Percentiles rank a stretch among this genome's conserved stretches.
Conservation (phyloP, 2,113 vertebrate genomes). For the Lasiurus borealis region DNA sequence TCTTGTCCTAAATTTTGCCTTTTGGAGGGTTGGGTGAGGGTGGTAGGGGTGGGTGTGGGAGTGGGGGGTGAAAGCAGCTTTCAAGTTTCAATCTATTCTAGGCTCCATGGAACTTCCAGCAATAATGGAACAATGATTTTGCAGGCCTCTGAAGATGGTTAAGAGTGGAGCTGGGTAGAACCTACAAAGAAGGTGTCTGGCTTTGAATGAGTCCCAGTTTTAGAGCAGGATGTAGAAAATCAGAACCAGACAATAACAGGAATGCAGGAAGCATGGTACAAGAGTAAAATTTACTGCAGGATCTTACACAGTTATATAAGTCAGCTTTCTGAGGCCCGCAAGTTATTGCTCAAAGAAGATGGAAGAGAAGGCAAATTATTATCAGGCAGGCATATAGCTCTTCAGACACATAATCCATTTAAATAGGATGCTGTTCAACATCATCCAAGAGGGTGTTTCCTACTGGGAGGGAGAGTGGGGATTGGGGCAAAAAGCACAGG, state of each 20-base stretch:
- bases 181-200: background rate
- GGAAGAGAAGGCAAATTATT: conserved; percentile 64
- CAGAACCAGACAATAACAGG: conserved; percentile 70
- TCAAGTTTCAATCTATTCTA: background rate
- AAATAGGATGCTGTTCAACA: conserved; percentile 30
- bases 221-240: conserved; percentile 70
- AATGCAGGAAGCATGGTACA: conserved; percentile 46
- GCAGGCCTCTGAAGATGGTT: conserved; percentile 39
- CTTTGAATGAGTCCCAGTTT: conserved; percentile 48
- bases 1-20: conserved; percentile 66
- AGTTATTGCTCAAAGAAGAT: conserved; percentile 56
- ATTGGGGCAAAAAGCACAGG: background rate
- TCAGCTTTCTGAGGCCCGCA: conserved; percentile 52
- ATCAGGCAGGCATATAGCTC: conserved; percentile 53
- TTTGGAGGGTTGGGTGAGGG: background rate
- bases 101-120: background rate
- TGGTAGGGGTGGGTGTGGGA: background rate
- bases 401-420: conserved; percentile 63
- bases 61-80: background rate
- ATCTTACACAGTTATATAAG: conserved; percentile 41
- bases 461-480: background rate
- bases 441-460: background rate
- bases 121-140: conserved; percentile 1
- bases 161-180: background rate
- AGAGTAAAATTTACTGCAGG: conserved; percentile 67